Evolutionary conservation across 2,888 invertebrate species (phyloP).

Genomic region (Dicyrtomina minuta): DNA sequence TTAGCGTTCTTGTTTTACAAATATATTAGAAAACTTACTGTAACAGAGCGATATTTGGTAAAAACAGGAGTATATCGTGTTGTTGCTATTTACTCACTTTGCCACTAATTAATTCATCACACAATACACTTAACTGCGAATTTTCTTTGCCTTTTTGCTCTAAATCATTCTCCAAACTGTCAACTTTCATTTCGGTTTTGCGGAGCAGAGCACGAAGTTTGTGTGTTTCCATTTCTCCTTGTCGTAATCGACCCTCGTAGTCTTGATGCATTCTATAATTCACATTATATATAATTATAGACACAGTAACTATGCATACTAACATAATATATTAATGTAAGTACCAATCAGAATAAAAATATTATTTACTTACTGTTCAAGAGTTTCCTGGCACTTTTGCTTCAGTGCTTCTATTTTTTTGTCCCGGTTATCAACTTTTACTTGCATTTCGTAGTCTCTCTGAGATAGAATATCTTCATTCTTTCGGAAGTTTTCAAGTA

Average conservation of each 20-base stretch:
- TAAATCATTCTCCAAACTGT: slow-evolving; percentile 77
- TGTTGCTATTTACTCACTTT: slow-evolving; percentile 24
- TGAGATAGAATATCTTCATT: slow-evolving; percentile 70
- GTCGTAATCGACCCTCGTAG: slow-evolving; percentile 71
- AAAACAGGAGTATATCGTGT: too few species aligned
- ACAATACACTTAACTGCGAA: slow-evolving; percentile 82
- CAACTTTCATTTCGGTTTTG: slow-evolving; percentile 82
- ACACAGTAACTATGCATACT: background rate
- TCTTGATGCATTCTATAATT: slow-evolving; percentile 75
- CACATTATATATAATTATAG: too few species aligned
- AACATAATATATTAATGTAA: background rate
- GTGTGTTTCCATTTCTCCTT: slow-evolving; percentile 75
- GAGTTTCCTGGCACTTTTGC: slow-evolving; percentile 83
- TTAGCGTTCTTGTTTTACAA: too few species aligned
- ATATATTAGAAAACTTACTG: too few species aligned
- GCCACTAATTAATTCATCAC: slow-evolving; percentile 80
- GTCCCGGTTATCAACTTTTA: slow-evolving; percentile 73
- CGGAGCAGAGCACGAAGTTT: slow-evolving; percentile 83
- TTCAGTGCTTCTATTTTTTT: slow-evolving; percentile 82
- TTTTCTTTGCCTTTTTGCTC: slow-evolving; percentile 90
- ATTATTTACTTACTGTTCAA: slow-evolving; percentile 68
- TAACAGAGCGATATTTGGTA: too few species aligned
- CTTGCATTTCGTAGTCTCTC: slow-evolving; percentile 71
- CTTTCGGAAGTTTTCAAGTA: slow-evolving; percentile 70
- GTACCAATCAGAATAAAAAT: background rate